Percentiles rank a stretch among this genome's conserved stretches.
phyloP scores from a whole-genome alignment of 2,113 vertebrate species.

The Grus americana region DNA sequence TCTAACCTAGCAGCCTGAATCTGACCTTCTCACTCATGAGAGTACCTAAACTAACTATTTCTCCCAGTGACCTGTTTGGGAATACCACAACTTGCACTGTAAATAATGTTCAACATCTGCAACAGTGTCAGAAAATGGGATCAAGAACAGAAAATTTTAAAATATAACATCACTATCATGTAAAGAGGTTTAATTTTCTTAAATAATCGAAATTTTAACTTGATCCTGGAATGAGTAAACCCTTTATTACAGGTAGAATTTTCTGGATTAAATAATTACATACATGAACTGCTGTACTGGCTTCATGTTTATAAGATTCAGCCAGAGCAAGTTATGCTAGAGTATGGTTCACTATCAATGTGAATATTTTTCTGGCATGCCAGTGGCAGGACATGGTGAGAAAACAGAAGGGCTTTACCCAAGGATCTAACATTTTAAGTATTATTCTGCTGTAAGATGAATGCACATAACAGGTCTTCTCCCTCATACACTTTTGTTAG shows the following conservation, averaged over 20 bases:
- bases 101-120: not conserved
- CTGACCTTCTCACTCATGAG: not conserved
- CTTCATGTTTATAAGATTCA: not conserved
- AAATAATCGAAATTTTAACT: not conserved
- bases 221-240: not conserved
- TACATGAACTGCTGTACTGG: not conserved
- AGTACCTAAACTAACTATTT: not conserved
- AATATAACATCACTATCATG: fast-evolving
- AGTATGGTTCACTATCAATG: not conserved
- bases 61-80: not conserved
- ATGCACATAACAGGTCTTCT: fast-evolving
- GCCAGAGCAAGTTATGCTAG: not conserved
- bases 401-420: not conserved
- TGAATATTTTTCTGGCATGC: not conserved
- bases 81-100: not conserved
- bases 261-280: not conserved
- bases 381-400: not conserved
- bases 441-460: not conserved
- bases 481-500: not conserved
- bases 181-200: not conserved
- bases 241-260: not conserved
- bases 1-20: not conserved
- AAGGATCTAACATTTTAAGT: not conserved
- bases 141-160: not conserved
- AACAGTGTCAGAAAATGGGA: not conserved